Percentiles rank a stretch among this genome's conserved stretches.
phyloP scores from a whole-genome alignment of 2,888 invertebrate species.

The Miltochrista miniata region DNA sequence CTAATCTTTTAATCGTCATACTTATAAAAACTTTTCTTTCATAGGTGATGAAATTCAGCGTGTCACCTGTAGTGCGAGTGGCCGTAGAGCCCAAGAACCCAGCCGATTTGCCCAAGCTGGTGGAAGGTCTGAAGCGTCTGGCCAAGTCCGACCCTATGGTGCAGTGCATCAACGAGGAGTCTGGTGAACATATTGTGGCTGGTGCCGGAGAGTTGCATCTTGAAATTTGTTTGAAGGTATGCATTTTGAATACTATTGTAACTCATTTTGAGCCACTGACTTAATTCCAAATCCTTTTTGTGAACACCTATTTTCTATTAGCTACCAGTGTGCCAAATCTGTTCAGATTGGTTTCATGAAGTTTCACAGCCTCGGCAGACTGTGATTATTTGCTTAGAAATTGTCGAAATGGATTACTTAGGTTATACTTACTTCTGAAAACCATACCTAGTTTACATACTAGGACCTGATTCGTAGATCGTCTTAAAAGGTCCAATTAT shows the following conservation, averaged over 20 bases:
- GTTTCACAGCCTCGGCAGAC: too few species aligned
- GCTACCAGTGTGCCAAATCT: too few species aligned
- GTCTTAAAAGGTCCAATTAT: too few species aligned
- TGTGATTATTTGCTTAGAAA: too few species aligned
- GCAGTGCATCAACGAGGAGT: constrained; percentile 99
- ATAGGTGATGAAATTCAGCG: constrained; percentile 99
- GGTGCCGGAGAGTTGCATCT: constrained; percentile 99
- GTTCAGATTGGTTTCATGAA: too few species aligned
- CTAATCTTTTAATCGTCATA: not conserved
- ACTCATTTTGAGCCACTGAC: too few species aligned
- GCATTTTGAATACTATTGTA: not conserved
- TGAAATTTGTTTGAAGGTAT: constrained; percentile 98
- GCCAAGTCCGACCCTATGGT: constrained; percentile 99
- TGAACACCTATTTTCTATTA: too few species aligned
- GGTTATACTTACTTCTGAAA: too few species aligned
- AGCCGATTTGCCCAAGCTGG: constrained; percentile 99
- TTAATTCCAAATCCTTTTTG: too few species aligned
- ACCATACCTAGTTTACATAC: too few species aligned
- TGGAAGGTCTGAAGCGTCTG: constrained; percentile 98
- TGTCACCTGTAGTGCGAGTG: constrained; percentile 99
- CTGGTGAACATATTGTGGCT: constrained; percentile 99
- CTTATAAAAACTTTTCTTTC: not conserved
- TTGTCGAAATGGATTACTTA: too few species aligned
- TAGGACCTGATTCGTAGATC: too few species aligned
- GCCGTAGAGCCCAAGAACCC: constrained; percentile 99